Evolutionary conservation across 23 tunicate genomes (phyloP).

Genomic region (Ascidia mentula): DNA sequence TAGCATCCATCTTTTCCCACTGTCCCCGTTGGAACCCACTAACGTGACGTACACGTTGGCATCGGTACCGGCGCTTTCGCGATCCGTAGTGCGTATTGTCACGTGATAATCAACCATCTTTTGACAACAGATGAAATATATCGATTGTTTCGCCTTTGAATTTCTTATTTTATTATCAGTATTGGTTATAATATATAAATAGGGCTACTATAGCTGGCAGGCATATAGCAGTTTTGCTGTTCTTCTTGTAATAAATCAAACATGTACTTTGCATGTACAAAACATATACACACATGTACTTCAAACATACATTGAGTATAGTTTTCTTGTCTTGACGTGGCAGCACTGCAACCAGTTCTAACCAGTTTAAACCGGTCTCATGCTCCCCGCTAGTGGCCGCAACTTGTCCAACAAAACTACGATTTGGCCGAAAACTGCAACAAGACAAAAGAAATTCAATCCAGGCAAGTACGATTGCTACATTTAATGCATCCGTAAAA

Average conservation of each 20-base stretch:
- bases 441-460: neutral
- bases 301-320: slow-evolving; percentile 26
- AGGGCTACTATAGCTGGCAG: too few species aligned
- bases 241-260: too few species aligned
- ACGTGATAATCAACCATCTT: slow-evolving; percentile 50
- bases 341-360: slow-evolving; percentile 64
- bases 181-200: too few species aligned
- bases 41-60: slow-evolving; percentile 72
- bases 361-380: slow-evolving; percentile 82
- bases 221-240: too few species aligned
- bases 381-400: neutral
- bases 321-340: slow-evolving; percentile 69
- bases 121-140: too few species aligned
- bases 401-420: slow-evolving; percentile 4
- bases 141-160: too few species aligned
- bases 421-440: slow-evolving; percentile 45
- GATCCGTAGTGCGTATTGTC: slow-evolving; percentile 57
- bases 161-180: too few species aligned
- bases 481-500: too few species aligned
- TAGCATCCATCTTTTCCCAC: slow-evolving; percentile 87
- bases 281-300: too few species aligned
- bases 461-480: too few species aligned
- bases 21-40: slow-evolving; percentile 47
- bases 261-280: too few species aligned
- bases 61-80: slow-evolving; percentile 64